A percentile compares a stretch with the other conserved stretches of the same genome.
phyloP scores from a whole-genome alignment of 2,797 vertebrate species.

The Gymnothorax reevesii region DNA sequence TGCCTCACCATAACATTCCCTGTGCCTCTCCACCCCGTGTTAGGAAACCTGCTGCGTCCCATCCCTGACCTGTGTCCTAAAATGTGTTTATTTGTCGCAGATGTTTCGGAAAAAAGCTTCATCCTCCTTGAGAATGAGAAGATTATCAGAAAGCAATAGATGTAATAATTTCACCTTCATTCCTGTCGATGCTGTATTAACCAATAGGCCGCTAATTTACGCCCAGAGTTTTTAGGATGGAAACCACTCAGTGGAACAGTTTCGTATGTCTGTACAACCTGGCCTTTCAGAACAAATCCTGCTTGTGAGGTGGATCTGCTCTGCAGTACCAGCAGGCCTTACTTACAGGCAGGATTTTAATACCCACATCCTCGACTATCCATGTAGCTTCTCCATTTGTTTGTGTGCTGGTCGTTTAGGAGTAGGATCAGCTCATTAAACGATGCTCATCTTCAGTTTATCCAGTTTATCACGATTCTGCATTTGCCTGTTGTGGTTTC shows the following conservation, averaged over 20 bases:
- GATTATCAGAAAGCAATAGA: constrained; percentile 75
- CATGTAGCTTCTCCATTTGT: not conserved
- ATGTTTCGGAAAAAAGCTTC: constrained; percentile 81
- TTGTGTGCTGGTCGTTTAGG: not conserved
- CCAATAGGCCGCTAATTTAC: constrained; percentile 41
- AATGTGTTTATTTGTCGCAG: constrained; percentile 66
- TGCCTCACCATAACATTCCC: constrained; percentile 43
- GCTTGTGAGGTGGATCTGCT: not conserved
- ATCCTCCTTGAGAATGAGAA: constrained; percentile 79
- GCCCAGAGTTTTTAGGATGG: constrained; percentile 54
- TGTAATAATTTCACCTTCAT: constrained; percentile 69
- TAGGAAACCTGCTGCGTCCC: constrained; percentile 28
- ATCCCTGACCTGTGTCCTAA: constrained; percentile 50
- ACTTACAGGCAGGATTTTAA: not conserved
- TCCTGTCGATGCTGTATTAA: constrained; percentile 58
- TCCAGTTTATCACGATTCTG: not conserved
- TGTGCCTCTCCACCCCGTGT: constrained; percentile 35
- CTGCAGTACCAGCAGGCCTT: not conserved
- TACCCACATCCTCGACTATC: not conserved
- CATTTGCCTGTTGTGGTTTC: constrained; percentile 53
- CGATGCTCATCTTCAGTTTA: not conserved
- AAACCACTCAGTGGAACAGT: constrained; percentile 53
- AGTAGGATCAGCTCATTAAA: not conserved
- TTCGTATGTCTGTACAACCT: not conserved
- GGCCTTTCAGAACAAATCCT: not conserved